Conservation (phyloP, 2,888 invertebrate genomes). For the Clitarchus hookeri region DNA sequence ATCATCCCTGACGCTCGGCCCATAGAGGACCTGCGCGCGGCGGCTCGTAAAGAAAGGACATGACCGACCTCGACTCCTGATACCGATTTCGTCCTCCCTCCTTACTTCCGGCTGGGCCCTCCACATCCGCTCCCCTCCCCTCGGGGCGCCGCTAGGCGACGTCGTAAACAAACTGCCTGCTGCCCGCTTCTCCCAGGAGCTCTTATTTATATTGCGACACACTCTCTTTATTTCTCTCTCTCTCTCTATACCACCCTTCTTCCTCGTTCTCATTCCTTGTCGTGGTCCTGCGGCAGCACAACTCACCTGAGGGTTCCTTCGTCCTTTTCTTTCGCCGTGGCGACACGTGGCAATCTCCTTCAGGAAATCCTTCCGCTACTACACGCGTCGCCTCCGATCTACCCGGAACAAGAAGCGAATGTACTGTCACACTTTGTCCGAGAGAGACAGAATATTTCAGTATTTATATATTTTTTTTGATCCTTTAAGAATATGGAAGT, state of each 20-base stretch:
- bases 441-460: too few species aligned
- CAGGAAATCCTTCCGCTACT: background rate
- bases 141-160: background rate
- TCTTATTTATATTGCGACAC: constrained; percentile 10
- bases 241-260: background rate
- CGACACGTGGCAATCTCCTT: background rate
- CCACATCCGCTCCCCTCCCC: too few species aligned
- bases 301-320: background rate
- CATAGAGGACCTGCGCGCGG: background rate
- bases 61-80: background rate
- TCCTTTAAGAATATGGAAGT: too few species aligned
- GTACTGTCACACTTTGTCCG: too few species aligned
- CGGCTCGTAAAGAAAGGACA: background rate
- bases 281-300: background rate
- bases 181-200: constrained; percentile 1
- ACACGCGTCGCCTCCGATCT: too few species aligned
- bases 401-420: too few species aligned
- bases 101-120: background rate
- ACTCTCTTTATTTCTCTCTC: background rate
- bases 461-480: too few species aligned
- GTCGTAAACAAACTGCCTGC: constrained; percentile 14
- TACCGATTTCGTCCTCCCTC: constrained; percentile 3
- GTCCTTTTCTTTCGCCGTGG: background rate
- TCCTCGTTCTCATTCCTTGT: too few species aligned
- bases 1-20: background rate